These are phyloP conservation scores for Ceratina australensis DNA, from an alignment of 1,140 invertebrate species.

Conservation along the genomic window DNA sequence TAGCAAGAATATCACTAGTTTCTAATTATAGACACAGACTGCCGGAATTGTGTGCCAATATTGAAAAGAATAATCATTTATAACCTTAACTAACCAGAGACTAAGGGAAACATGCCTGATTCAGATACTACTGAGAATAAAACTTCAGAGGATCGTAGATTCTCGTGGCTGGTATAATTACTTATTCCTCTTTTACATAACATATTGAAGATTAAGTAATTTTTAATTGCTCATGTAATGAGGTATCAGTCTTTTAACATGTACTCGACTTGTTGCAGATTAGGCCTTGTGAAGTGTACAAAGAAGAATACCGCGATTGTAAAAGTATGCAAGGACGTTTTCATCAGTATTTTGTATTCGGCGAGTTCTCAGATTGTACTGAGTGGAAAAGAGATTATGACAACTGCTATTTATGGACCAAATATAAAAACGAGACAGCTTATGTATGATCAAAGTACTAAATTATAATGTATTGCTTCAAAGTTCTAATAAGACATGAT, in stretches of 20 bases:
- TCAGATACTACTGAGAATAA: not conserved
- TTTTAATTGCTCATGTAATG: not conserved
- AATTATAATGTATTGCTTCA: not conserved
- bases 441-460: constrained; percentile 81
- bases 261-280: constrained; percentile 79
- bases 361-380: constrained; percentile 85
- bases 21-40: not conserved
- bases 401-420: constrained; percentile 86
- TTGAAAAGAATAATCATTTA: not conserved
- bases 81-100: not conserved
- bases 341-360: constrained; percentile 92
- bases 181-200: not conserved
- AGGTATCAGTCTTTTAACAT: not conserved
- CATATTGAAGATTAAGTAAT: not conserved
- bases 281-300: constrained; percentile 86
- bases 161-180: constrained; percentile 49
- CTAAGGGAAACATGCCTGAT: constrained; percentile 13
- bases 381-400: constrained; percentile 89
- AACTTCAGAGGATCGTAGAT: not conserved
- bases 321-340: constrained; percentile 86
- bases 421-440: constrained; percentile 82
- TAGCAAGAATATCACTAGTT: not conserved
- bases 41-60: not conserved
- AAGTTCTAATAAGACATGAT: constrained; percentile 19
- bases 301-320: constrained; percentile 90